A percentile compares a stretch with the other conserved stretches of the same genome.
phyloP scores from a whole-genome alignment of 1,140 invertebrate species.

The Listronotus oregonensis region DNA sequence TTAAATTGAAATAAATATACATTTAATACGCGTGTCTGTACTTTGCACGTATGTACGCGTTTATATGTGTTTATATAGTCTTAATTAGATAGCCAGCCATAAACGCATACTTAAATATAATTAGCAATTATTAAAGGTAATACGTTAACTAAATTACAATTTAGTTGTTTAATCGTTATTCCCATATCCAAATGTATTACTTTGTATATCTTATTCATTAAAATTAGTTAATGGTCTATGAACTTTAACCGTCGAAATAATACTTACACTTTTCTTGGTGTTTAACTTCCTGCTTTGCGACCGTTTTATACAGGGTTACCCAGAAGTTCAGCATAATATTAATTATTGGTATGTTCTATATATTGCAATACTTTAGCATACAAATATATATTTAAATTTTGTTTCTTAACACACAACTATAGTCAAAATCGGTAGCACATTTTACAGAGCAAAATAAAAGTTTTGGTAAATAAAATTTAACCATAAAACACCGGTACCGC shows the following conservation, averaged over 20 bases:
- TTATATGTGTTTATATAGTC: constrained; percentile 11
- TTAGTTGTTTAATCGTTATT: constrained; percentile 26
- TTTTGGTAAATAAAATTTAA: too few relatives aligned
- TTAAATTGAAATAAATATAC: constrained; percentile 24
- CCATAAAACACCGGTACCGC: too few relatives aligned
- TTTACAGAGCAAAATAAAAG: too few relatives aligned
- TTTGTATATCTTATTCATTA: not conserved
- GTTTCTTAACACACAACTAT: too few relatives aligned
- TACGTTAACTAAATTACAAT: constrained; percentile 32
- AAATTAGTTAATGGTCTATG: constrained; percentile 6
- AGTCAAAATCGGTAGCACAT: too few relatives aligned
- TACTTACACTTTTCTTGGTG: too few relatives aligned
- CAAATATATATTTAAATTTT: too few relatives aligned
- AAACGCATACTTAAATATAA: constrained; percentile 33
- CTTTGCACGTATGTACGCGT: constrained; percentile 24
- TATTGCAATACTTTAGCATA: too few relatives aligned
- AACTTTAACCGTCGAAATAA: constrained; percentile 2
- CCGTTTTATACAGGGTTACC: too few relatives aligned
- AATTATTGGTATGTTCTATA: too few relatives aligned
- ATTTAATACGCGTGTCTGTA: constrained; percentile 29
- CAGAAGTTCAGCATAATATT: too few relatives aligned
- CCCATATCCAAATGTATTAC: constrained; percentile 6
- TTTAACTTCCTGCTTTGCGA: too few relatives aligned
- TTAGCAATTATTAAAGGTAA: constrained; percentile 29
- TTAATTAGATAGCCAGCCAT: constrained; percentile 25